Conservation (phyloP, 2,113 vertebrate genomes). For the Vulpes lagopus region DNA sequence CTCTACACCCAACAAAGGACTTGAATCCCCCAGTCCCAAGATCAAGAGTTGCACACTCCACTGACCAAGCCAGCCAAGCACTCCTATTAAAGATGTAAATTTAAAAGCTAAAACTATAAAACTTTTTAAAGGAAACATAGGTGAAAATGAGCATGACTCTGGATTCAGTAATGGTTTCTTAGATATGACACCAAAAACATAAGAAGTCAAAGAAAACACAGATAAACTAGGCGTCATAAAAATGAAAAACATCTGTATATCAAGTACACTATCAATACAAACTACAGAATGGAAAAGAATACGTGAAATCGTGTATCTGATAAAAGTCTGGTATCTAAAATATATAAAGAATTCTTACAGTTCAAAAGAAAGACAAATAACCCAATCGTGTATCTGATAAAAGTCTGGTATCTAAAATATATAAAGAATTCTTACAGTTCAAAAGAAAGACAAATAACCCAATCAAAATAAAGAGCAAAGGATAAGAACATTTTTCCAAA, state of each 20-base stretch:
- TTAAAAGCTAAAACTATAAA: conserved; percentile 33
- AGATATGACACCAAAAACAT: background rate
- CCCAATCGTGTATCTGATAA: background rate
- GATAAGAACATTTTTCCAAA: background rate
- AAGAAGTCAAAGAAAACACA: background rate
- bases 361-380: background rate
- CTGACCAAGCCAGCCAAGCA: background rate
- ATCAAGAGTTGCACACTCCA: background rate
- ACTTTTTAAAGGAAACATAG: background rate
- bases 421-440: background rate
- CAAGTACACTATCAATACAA: background rate
- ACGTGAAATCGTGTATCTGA: background rate
- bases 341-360: background rate
- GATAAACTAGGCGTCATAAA: background rate
- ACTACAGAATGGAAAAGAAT: background rate
- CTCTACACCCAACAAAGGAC: background rate
- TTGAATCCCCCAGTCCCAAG: background rate
- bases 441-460: background rate
- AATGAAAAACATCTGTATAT: background rate
- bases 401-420: background rate
- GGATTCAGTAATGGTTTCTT: background rate
- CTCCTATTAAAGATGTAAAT: background rate
- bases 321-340: background rate
- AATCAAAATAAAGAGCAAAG: background rate
- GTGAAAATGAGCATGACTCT: background rate